phyloP scores from a whole-genome alignment of 2,113 vertebrate species.

The Xiphophorus hellerii region DNA sequence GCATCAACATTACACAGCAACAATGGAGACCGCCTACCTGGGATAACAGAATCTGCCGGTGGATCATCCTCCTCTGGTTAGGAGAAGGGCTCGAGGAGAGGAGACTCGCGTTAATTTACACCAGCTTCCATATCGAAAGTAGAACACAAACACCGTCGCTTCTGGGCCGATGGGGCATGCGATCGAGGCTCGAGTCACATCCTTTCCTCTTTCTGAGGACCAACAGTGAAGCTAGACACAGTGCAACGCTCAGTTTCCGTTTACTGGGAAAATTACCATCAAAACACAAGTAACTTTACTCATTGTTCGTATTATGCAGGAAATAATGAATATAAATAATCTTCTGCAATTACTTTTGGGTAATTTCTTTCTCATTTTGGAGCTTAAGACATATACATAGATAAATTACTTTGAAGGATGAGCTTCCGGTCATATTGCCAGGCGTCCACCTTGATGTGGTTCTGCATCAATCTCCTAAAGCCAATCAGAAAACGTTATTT shows the following conservation, averaged over 20 bases:
- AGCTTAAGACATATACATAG: neutral
- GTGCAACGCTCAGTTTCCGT: fast-evolving
- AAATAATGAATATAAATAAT: neutral
- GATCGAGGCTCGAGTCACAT: constrained; percentile 51
- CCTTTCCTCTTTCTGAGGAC: constrained; percentile 56
- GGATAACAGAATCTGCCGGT: constrained; percentile 71
- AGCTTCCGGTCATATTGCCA: neutral
- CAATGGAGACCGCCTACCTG: constrained; percentile 75
- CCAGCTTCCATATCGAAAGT: constrained; percentile 49
- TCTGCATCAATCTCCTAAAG: constrained; percentile 67
- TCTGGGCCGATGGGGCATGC: neutral
- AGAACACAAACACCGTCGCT: constrained; percentile 27
- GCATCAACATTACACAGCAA: constrained; percentile 51
- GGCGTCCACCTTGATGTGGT: constrained; percentile 5
- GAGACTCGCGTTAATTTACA: constrained; percentile 36
- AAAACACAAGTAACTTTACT: fast-evolving
- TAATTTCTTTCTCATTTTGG: too few species aligned
- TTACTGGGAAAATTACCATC: fast-evolving
- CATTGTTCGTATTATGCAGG: neutral
- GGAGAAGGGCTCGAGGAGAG: neutral
- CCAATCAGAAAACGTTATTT: constrained; percentile 55
- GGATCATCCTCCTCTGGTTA: constrained; percentile 76
- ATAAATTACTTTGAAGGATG: constrained; percentile 34
- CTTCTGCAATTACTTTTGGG: neutral
- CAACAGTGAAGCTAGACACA: constrained; percentile 7